A percentile compares a stretch with the other conserved stretches of the same genome.
These are phyloP conservation scores for Centroberyx gerrardi DNA, from an alignment of 2,797 vertebrate species.

Conservation along the genomic window DNA sequence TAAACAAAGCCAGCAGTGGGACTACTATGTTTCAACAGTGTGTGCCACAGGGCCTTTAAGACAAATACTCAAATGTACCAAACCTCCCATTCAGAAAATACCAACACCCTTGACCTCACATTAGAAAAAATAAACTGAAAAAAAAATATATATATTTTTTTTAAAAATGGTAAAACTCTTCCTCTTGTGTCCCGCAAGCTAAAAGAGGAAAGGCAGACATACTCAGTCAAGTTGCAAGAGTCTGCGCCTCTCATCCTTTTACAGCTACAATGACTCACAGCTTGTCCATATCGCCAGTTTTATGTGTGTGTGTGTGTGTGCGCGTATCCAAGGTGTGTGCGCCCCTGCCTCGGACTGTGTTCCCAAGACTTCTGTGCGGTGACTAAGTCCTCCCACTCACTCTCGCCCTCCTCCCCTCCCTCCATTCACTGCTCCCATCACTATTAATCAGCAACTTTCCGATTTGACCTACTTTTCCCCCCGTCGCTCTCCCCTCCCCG, in stretches of 20 bases:
- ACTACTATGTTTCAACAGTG: no score
- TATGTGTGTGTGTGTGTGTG: slow-evolving; percentile 20
- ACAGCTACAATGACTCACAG: slow-evolving; percentile 60
- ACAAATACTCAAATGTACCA: background rate
- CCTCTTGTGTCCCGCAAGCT: background rate
- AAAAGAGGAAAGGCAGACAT: slow-evolving; percentile 11
- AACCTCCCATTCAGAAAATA: no score
- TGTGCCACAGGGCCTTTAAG: no score
- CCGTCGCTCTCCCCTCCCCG: background rate
- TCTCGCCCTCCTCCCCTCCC: slow-evolving; percentile 28
- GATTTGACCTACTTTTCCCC: slow-evolving; percentile 66
- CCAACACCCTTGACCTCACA: no score
- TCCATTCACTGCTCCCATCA: slow-evolving; percentile 51
- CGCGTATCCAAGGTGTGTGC: slow-evolving; percentile 14
- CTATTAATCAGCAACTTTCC: slow-evolving; percentile 58
- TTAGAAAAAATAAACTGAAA: background rate
- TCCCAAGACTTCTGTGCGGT: slow-evolving; percentile 53
- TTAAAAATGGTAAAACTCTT: background rate
- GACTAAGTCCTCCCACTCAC: slow-evolving; percentile 68
- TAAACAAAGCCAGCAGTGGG: no score
- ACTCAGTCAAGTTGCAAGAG: slow-evolving; percentile 28
- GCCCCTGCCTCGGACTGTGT: slow-evolving; percentile 41
- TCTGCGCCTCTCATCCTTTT: slow-evolving; percentile 44
- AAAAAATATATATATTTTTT: background rate
- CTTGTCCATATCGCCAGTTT: slow-evolving; percentile 41